A percentile compares a stretch with the other conserved stretches of the same genome.
Conservation (phyloP, 2,113 vertebrate species). For the Xenopus laevis region DNA sequence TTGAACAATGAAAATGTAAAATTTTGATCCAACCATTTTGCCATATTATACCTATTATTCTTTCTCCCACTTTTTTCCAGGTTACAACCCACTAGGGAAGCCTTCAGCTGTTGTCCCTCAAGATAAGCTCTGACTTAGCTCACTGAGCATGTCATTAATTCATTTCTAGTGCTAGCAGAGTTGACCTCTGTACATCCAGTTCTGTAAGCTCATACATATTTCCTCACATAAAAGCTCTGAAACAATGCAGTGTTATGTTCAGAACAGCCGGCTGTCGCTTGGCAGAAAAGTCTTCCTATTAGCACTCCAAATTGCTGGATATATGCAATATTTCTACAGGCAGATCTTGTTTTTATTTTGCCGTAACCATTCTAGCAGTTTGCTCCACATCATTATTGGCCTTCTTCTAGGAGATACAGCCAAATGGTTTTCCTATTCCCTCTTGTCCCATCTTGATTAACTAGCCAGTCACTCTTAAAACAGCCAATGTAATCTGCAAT, state of each 20-base stretch:
- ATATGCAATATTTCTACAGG: conserved; percentile 15
- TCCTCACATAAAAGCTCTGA: conserved; percentile 10
- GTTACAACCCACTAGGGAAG: too few species aligned
- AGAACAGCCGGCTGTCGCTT: conserved; percentile 4
- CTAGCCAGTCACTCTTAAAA: conserved; percentile 41
- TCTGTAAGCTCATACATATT: neutral
- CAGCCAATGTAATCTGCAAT: conserved; percentile 43
- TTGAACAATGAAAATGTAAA: too few species aligned
- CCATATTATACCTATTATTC: too few species aligned
- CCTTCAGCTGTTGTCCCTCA: too few species aligned
- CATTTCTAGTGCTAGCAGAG: neutral
- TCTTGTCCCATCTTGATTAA: conserved; percentile 40
- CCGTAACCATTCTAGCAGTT: conserved; percentile 4
- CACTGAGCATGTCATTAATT: too few species aligned
- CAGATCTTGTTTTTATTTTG: conserved; percentile 23
- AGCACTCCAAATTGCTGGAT: conserved; percentile 14
- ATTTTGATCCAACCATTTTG: too few species aligned
- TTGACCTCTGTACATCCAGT: neutral
- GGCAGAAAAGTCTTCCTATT: conserved; percentile 6
- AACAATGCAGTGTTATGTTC: conserved; percentile 5
- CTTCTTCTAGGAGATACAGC: conserved; percentile 30
- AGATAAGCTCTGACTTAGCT: too few species aligned
- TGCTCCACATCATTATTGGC: conserved; percentile 30
- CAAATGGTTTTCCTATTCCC: conserved; percentile 44
- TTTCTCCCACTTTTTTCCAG: too few species aligned